A percentile compares a stretch with the other conserved stretches of the same genome.
Evolutionary conservation across 2,113 vertebrate species (phyloP).

Genomic region (Alligator mississippiensis): DNA sequence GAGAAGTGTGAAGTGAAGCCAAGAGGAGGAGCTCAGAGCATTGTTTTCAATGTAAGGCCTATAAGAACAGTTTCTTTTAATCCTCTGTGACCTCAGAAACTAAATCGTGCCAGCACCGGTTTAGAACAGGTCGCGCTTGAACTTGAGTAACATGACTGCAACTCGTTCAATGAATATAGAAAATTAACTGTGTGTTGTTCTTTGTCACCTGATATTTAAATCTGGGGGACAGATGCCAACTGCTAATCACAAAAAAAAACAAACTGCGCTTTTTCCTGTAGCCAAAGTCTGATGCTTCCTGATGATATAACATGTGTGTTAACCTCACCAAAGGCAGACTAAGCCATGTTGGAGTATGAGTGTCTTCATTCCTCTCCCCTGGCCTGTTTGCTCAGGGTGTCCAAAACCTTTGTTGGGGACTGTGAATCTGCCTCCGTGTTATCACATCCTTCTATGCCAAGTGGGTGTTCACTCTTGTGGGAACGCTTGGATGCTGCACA

Average conservation of each 20-base stretch:
- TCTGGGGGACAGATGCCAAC: background rate
- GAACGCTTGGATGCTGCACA: background rate
- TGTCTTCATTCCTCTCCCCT: background rate
- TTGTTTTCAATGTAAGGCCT: background rate
- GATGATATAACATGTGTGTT: background rate
- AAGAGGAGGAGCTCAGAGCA: background rate
- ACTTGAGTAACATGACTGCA: background rate
- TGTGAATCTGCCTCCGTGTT: background rate
- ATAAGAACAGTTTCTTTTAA: background rate
- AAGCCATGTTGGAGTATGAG: background rate
- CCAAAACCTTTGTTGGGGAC: background rate
- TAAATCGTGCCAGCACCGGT: background rate
- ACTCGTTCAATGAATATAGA: background rate
- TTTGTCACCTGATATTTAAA: background rate
- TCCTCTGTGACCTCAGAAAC: background rate
- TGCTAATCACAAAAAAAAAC: background rate
- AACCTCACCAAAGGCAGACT: background rate
- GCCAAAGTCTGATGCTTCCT: background rate
- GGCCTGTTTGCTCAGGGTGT: background rate
- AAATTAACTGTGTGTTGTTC: background rate
- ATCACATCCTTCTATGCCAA: background rate
- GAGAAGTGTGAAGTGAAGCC: background rate
- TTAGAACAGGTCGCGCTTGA: background rate
- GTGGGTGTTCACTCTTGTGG: background rate
- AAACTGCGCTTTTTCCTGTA: background rate